These are phyloP conservation scores for Sporophila hypoxantha DNA, from an alignment of 2,113 vertebrate species.

Conservation along the genomic window DNA sequence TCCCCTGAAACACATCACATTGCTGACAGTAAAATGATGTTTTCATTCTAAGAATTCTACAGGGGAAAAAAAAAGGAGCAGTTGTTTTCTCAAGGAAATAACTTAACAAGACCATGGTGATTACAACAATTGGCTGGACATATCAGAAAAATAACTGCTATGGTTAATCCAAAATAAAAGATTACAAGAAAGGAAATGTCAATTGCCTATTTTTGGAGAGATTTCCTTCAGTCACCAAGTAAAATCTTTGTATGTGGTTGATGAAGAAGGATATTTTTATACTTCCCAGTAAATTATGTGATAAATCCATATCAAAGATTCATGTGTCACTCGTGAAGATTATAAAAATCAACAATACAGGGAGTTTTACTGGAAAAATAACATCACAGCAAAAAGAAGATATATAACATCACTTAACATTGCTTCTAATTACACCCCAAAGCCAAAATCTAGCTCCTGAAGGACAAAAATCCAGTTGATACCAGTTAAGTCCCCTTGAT, in stretches of 20 bases:
- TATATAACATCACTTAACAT: not conserved
- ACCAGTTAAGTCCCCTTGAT: not conserved
- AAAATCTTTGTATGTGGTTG: not conserved
- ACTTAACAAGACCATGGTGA: not conserved
- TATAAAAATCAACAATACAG: not conserved
- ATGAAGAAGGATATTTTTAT: not conserved
- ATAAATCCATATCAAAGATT: not conserved
- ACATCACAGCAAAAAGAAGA: not conserved
- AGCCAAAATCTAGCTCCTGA: not conserved
- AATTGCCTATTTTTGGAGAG: not conserved
- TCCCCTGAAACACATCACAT: constrained; percentile 47
- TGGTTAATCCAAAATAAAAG: constrained; percentile 5
- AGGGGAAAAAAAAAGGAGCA: constrained; percentile 19
- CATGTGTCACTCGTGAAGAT: not conserved
- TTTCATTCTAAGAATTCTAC: constrained; percentile 47
- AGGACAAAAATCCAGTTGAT: not conserved
- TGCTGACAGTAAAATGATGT: constrained; percentile 54
- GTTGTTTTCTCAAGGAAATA: constrained; percentile 45
- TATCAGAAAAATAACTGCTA: constrained; percentile 18
- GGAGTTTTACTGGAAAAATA: not conserved
- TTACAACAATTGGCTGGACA: constrained; percentile 27
- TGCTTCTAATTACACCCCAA: not conserved
- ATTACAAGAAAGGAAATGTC: constrained; percentile 9
- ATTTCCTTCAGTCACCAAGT: not conserved
- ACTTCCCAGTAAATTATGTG: not conserved